Conservation (phyloP, 1,140 invertebrate genomes). For the Aphaenogaster floridana region DNA sequence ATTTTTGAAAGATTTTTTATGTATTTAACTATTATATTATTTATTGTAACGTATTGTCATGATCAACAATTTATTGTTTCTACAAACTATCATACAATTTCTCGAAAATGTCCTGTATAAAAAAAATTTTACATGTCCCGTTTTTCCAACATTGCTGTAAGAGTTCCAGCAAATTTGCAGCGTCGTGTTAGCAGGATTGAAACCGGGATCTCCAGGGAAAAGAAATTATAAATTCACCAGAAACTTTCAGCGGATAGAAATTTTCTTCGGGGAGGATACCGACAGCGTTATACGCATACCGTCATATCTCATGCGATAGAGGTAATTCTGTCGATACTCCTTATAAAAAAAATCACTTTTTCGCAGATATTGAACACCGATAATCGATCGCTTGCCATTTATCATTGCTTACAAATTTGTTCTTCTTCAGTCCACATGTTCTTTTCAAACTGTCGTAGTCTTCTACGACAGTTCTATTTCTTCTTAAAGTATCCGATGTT, state of each 20-base stretch:
- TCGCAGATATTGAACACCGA: neutral
- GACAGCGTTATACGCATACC: constrained; percentile 2
- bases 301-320: constrained; percentile 1
- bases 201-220: neutral
- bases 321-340: constrained; percentile 1
- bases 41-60: neutral
- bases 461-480: too few species aligned
- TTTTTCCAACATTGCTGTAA: neutral
- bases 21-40: constrained; percentile 5
- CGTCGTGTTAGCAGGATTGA: constrained; percentile 37
- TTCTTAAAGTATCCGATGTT: neutral
- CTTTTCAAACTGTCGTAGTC: neutral
- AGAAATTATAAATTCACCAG: constrained; percentile 56
- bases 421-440: neutral
- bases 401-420: constrained; percentile 27
- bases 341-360: constrained; percentile 3
- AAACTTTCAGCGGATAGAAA: constrained; percentile 49
- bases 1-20: neutral
- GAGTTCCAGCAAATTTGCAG: constrained; percentile 23
- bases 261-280: constrained; percentile 12
- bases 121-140: neutral
- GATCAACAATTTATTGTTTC: neutral
- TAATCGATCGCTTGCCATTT: constrained; percentile 13
- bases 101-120: neutral
- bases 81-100: neutral